A percentile compares a stretch with the other conserved stretches of the same genome.
Conservation (phyloP, 2,113 vertebrate genomes). For the Pelodiscus sinensis region DNA sequence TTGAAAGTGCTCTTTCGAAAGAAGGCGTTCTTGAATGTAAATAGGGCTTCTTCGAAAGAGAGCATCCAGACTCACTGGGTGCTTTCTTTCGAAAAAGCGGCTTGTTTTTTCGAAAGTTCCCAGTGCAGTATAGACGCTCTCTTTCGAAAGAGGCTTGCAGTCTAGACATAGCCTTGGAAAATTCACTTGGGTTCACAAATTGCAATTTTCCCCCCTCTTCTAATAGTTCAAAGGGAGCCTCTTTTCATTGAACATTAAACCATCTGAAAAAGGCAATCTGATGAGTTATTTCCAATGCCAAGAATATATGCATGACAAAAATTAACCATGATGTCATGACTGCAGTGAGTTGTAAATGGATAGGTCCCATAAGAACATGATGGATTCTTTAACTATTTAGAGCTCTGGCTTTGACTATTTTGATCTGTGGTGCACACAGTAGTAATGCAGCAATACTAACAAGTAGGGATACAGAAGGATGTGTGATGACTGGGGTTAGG, state of each 20-base stretch:
- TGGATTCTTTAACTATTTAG: background rate
- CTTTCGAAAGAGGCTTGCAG: no score
- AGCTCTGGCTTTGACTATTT: background rate
- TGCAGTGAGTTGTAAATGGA: background rate
- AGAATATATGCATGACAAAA: conserved; percentile 42
- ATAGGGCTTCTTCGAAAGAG: no score
- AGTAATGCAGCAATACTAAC: background rate
- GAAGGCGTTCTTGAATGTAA: no score
- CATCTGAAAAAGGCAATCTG: conserved; percentile 37
- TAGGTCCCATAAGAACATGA: background rate
- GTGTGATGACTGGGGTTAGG: background rate
- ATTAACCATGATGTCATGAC: background rate
- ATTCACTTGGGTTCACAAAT: background rate
- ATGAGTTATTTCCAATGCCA: background rate
- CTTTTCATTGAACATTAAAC: background rate
- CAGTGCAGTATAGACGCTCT: no score
- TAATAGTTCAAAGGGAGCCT: background rate
- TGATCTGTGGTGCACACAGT: background rate
- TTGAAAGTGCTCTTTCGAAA: no score
- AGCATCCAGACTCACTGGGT: no score
- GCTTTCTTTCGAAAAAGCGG: no score
- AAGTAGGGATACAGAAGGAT: background rate
- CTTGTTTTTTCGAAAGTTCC: no score
- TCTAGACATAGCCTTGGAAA: no score
- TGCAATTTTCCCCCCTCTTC: background rate